Conservation (phyloP, 2,797 vertebrate genomes). For the Acanthopagrus latus region DNA sequence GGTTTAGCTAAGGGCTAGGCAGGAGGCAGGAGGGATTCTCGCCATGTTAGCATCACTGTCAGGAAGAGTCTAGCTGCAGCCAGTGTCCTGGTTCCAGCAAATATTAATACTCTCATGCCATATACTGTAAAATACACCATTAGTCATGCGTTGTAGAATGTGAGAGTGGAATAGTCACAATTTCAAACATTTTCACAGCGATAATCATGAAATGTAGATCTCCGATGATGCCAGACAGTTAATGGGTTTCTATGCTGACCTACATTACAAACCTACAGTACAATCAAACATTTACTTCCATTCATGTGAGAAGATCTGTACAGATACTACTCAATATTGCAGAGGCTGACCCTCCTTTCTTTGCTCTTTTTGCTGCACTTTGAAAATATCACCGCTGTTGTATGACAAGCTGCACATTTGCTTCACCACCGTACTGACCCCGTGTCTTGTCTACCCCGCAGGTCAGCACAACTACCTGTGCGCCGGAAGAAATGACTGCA, state of each 20-base stretch:
- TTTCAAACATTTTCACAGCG: conserved; percentile 48
- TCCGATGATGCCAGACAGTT: conserved; percentile 41
- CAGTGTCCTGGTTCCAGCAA: conserved; percentile 65
- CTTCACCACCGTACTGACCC: conserved; percentile 8
- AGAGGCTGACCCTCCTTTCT: neutral
- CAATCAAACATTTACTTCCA: conserved; percentile 29
- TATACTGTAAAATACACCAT: conserved; percentile 65
- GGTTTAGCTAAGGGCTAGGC: conserved; percentile 81
- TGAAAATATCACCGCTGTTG: conserved; percentile 32
- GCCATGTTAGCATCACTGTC: conserved; percentile 84
- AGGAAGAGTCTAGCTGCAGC: conserved; percentile 70
- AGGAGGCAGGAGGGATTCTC: conserved; percentile 84
- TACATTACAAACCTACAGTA: conserved; percentile 47
- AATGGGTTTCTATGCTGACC: conserved; percentile 49
- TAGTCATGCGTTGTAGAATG: conserved; percentile 48
- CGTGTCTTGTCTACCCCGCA: conserved; percentile 71
- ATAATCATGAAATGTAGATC: conserved; percentile 50
- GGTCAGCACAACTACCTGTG: conserved; percentile 99
- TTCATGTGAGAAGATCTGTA: conserved; percentile 24
- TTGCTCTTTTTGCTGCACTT: neutral
- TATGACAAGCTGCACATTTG: conserved; percentile 11
- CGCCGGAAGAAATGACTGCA: conserved; percentile 98
- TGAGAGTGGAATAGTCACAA: conserved; percentile 53
- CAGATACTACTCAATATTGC: neutral
- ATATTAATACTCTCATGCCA: conserved; percentile 58